Conservation (phyloP, 2,888 invertebrate genomes). For the Nemotelus pantherinus region DNA sequence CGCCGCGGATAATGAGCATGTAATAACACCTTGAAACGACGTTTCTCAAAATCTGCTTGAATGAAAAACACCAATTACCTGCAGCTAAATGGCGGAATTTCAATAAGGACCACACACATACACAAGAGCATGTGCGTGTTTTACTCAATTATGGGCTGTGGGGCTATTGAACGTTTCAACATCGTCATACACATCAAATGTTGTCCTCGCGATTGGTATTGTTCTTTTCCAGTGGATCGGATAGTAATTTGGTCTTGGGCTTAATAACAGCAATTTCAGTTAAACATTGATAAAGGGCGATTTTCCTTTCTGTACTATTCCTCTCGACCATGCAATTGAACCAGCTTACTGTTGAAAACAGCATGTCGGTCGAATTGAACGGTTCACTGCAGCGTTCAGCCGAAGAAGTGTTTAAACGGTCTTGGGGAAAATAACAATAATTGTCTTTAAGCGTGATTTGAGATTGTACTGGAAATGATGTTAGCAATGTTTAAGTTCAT, state of each 20-base stretch:
- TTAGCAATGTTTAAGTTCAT: background rate
- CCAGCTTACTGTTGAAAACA: background rate
- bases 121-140: background rate
- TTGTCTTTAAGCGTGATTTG: conserved; percentile 16
- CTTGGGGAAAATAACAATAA: conserved; percentile 28
- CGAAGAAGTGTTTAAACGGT: conserved; percentile 6
- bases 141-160: background rate
- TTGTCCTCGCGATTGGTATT: conserved; percentile 2
- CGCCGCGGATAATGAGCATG: background rate
- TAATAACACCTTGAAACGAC: background rate
- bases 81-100: background rate
- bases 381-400: too few relatives aligned
- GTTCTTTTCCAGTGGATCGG: background rate
- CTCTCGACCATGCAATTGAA: background rate
- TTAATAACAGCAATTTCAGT: conserved; percentile 42
- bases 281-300: conserved; percentile 40
- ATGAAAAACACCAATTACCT: background rate
- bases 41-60: background rate
- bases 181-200: background rate
- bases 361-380: too few relatives aligned
- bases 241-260: conserved; percentile 21
- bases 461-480: background rate
- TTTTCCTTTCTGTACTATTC: conserved; percentile 3
- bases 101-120: conserved; percentile 15
- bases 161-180: background rate